phyloP scores from a whole-genome alignment of 2,888 invertebrate species.

The Reticulitermes lucifugus region DNA sequence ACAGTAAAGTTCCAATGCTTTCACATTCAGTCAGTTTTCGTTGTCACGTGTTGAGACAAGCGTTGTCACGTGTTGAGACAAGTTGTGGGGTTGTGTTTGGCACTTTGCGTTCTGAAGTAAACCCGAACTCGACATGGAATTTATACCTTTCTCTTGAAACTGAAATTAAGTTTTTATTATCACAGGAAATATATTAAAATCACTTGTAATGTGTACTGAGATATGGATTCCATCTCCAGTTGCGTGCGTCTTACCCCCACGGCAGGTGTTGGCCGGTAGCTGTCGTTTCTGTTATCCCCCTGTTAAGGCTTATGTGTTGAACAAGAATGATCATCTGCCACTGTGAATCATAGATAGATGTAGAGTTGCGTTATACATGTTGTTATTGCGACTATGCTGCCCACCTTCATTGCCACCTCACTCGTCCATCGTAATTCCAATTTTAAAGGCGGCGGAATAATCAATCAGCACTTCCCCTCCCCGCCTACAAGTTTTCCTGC shows the following conservation, averaged over 20 bases:
- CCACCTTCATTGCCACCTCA: slow-evolving; percentile 26
- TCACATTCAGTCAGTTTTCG: no score
- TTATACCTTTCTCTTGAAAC: no score
- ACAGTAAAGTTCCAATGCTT: no score
- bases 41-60: no score
- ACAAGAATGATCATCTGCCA: neutral
- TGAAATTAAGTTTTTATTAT: no score
- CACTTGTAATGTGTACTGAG: no score
- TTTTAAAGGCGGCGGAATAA: neutral
- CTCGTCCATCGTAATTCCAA: neutral
- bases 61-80: no score
- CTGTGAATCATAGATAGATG: neutral
- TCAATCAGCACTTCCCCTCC: neutral
- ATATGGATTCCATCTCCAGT: no score
- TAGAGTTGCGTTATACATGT: neutral
- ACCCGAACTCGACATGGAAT: neutral
- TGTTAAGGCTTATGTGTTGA: neutral
- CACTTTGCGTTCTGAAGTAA: neutral
- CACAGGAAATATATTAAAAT: no score
- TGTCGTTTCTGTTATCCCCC: neutral
- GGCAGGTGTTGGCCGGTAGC: slow-evolving; percentile 1
- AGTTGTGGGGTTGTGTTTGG: no score
- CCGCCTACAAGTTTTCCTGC: neutral
- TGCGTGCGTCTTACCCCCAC: neutral
- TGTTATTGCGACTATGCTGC: neutral